Evolutionary conservation across 2,797 vertebrate species (phyloP), one percentile per base, ranked within the genome.

Genomic region (Nyctibius grandis): DNA sequence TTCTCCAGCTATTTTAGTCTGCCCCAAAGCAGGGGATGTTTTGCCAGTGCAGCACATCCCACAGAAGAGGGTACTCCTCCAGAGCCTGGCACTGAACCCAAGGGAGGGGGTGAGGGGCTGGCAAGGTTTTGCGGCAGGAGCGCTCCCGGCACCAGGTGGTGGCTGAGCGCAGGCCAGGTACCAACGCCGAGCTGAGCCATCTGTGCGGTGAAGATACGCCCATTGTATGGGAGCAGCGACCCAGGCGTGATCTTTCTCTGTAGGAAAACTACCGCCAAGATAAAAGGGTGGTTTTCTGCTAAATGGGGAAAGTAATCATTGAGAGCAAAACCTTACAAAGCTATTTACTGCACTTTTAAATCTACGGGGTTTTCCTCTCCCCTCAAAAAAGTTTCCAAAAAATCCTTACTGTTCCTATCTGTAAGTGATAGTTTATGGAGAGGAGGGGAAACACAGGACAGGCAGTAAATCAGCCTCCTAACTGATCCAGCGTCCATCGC

Each of bases 391-490:
- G 36, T n/a, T 94, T 86, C 51, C 42, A 69, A 79, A 82, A 91
- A 94, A 65, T 53, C 80, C 51, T 90, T 2, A 0, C 77, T 67
- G 70, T 33, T 90, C 36, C 79, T 84, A 11, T 91, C 89, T 75
- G 65, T 78, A 85, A 82, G 29, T 40, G 85, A 77, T 47, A 79
- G 77, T 79, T 94, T 85, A 91, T 36, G 47, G 53, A 88, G 76
- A 90, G 67, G 33, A 91, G 70, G 34, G 56, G 82, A 77, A 91
- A 54, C 50, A 54, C 69, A 54, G 60, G 86, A 64, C 53, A 57
- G 91, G 86, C 83, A 92, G 64, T 91, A 96, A 90, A 92, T 94
- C 93, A 95, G 87, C 75, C 65, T 51, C 22, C 88, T 83, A 88
- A 95, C 84, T 47, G 68, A 96, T 74, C 74, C 91, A 90, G 65